Conservation (phyloP, 2,888 invertebrate species). For the Idaea aversata region DNA sequence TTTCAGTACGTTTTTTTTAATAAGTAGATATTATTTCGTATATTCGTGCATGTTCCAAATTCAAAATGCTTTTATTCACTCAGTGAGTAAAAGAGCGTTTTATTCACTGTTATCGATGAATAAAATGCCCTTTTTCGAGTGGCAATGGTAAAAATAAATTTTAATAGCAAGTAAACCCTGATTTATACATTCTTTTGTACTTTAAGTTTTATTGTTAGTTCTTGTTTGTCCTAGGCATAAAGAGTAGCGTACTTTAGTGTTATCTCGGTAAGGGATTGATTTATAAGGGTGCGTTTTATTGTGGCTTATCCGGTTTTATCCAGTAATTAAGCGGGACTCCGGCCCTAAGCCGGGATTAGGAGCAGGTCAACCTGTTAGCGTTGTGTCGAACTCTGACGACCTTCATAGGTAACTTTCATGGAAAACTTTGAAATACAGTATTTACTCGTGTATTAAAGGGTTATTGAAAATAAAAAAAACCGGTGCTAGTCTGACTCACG, state of each 20-base stretch:
- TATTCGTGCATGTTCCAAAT: no score
- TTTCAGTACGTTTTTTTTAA: no score
- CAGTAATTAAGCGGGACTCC: constrained; percentile 60
- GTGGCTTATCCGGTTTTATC: constrained; percentile 58
- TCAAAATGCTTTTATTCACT: no score
- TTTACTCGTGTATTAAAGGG: no score
- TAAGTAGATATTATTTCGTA: no score
- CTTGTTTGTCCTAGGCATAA: neutral
- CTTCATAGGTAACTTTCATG: constrained; percentile 23
- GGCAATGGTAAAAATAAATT: no score
- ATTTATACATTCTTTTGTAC: constrained; percentile 4
- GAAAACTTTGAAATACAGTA: no score
- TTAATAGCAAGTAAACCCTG: constrained; percentile 2
- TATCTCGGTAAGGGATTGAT: constrained; percentile 57
- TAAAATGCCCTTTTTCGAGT: no score
- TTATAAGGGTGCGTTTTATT: constrained; percentile 58
- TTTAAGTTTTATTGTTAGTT: constrained; percentile 3
- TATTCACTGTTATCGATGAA: no score
- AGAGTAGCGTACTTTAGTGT: constrained; percentile 28
- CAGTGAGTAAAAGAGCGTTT: no score
- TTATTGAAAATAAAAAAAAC: no score
- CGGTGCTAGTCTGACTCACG: no score
- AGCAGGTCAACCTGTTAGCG: constrained; percentile 38
- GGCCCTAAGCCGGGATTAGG: constrained; percentile 46
- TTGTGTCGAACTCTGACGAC: constrained; percentile 29